Evolutionary conservation across 2,888 invertebrate species (phyloP).

Genomic region (Eudasyphora cyanicolor): DNA sequence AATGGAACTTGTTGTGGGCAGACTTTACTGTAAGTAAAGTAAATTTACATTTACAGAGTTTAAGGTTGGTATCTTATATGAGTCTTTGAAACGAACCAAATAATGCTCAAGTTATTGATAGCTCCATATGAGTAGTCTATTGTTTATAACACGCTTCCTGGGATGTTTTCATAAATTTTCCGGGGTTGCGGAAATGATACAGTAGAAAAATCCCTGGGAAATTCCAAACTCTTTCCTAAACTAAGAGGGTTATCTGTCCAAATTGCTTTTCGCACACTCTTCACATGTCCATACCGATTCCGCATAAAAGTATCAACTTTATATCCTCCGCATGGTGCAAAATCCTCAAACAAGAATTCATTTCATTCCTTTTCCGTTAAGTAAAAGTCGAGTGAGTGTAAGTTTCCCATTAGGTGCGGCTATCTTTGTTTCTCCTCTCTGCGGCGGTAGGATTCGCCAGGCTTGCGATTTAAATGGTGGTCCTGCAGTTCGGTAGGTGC

Average conservation of each 20-base stretch:
- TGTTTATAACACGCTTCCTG: too few species aligned
- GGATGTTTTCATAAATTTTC: too few species aligned
- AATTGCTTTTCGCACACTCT: background rate
- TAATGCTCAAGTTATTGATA: too few species aligned
- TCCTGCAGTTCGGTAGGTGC: background rate
- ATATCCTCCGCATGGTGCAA: conserved; percentile 16
- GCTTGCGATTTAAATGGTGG: background rate
- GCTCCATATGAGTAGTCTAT: too few species aligned
- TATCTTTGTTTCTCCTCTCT: conserved; percentile 13
- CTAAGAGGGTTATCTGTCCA: background rate
- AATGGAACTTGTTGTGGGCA: too few species aligned
- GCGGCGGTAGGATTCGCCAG: conserved; percentile 8
- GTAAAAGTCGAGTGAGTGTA: background rate
- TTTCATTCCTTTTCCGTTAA: conserved; percentile 11
- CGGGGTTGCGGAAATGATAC: too few species aligned
- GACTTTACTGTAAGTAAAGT: too few species aligned
- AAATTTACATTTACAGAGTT: too few species aligned
- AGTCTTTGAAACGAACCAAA: too few species aligned
- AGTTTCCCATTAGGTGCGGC: conserved; percentile 3
- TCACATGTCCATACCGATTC: background rate
- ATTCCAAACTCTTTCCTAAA: too few species aligned
- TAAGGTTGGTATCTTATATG: too few species aligned
- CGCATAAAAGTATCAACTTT: conserved; percentile 3
- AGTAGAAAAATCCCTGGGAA: too few species aligned
- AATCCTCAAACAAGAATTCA: background rate